Conservation (phyloP, 2,797 vertebrate species). For the Tragelaphus eurycerus region DNA sequence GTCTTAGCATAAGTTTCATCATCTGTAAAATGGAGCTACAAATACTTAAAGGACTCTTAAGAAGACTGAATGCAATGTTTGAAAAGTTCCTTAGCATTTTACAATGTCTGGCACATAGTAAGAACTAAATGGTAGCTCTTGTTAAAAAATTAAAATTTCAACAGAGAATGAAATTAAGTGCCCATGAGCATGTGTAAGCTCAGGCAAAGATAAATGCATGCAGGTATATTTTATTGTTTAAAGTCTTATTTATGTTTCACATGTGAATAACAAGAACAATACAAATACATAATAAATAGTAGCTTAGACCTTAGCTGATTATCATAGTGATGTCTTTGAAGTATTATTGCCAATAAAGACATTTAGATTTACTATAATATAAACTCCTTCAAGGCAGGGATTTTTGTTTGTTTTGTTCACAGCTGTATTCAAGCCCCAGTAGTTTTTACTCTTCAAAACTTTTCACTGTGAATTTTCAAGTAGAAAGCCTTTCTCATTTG, state of each 20-base stretch:
- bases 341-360: neutral
- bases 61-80: neutral
- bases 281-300: neutral
- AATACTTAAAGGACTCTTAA: neutral
- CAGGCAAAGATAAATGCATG: neutral
- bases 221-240: neutral
- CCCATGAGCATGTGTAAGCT: neutral
- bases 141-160: neutral
- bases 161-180: conserved; percentile 4
- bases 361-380: conserved; percentile 16
- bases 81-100: conserved; percentile 44
- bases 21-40: neutral
- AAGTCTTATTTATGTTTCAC: conserved; percentile 2
- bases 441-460: conserved; percentile 19
- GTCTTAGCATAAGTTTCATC: neutral
- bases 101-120: neutral
- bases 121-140: neutral
- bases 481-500: neutral
- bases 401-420: conserved; percentile 36
- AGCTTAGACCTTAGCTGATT: neutral
- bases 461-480: conserved; percentile 35
- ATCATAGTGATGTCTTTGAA: neutral
- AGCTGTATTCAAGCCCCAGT: neutral
- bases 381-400: neutral
- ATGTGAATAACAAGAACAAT: neutral